A percentile compares a stretch with the other conserved stretches of the same genome.
These are phyloP conservation scores for Prunella strophiata DNA, from an alignment of 2,797 vertebrate genomes.

Conservation along the genomic window DNA sequence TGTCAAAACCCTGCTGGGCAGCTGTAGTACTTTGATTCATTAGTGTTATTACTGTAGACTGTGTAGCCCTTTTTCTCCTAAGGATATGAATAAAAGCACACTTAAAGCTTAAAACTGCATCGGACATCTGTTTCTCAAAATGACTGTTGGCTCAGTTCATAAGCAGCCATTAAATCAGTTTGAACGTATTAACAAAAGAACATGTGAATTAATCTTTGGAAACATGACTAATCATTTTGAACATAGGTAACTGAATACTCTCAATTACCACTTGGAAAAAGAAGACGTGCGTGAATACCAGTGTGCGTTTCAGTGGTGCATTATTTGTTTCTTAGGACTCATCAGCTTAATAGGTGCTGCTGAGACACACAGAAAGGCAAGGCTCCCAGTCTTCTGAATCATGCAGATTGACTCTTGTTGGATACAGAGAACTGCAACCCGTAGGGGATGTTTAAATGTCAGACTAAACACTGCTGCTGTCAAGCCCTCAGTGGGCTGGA, in stretches of 20 bases:
- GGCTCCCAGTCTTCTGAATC: not conserved
- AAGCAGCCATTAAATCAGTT: slow-evolving; percentile 57
- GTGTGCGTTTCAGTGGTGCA: not conserved
- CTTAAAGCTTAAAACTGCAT: slow-evolving; percentile 48
- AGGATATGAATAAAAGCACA: slow-evolving; percentile 64
- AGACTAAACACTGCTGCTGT: slow-evolving; percentile 7
- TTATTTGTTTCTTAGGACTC: slow-evolving; percentile 13
- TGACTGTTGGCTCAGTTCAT: slow-evolving; percentile 47
- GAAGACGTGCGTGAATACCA: not conserved
- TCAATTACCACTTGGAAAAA: slow-evolving; percentile 34
- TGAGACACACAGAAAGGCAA: not conserved
- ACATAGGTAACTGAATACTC: slow-evolving; percentile 53
- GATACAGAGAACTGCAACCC: not conserved
- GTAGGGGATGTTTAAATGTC: not conserved
- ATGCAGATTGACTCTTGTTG: not conserved
- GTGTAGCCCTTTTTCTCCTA: slow-evolving; percentile 59
- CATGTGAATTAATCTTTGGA: slow-evolving; percentile 54
- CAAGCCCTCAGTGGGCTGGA: not conserved
- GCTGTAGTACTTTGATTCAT: slow-evolving; percentile 61
- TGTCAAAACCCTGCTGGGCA: slow-evolving; percentile 65
- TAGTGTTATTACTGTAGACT: slow-evolving; percentile 58
- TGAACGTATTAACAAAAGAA: slow-evolving; percentile 5
- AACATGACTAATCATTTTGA: slow-evolving; percentile 45
- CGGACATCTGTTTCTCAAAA: slow-evolving; percentile 53
- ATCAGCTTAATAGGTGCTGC: not conserved